phyloP scores from a whole-genome alignment of 2,888 invertebrate genomes.

The Agonopterix arenella region DNA sequence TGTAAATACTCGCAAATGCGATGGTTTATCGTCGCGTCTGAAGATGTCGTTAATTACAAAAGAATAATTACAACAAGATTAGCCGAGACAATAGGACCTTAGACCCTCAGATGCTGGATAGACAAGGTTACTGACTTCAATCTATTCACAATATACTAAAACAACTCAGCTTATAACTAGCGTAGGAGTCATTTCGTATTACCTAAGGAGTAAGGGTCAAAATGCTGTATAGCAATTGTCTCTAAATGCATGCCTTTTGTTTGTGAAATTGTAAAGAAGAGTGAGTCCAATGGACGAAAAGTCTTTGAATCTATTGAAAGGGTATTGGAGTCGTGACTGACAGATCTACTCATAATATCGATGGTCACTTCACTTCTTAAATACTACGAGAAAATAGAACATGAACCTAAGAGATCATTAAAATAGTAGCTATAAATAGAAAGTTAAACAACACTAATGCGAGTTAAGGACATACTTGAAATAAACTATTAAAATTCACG shows the following conservation, averaged over 20 bases:
- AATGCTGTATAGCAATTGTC: slow-evolving; percentile 14
- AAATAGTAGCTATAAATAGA: not conserved
- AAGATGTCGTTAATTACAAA: not conserved
- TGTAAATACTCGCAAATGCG: too few relatives aligned
- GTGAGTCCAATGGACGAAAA: slow-evolving; percentile 22
- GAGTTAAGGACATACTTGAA: too few relatives aligned
- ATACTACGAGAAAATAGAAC: too few relatives aligned
- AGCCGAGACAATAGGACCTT: not conserved
- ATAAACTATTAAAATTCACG: too few relatives aligned
- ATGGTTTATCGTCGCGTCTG: not conserved
- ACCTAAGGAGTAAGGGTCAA: slow-evolving; percentile 19
- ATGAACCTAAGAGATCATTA: too few relatives aligned
- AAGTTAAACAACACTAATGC: not conserved
- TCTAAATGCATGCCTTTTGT: slow-evolving; percentile 10
- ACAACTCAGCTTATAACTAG: too few relatives aligned
- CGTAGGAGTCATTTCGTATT: not conserved
- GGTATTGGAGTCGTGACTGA: slow-evolving; percentile 32
- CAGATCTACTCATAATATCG: slow-evolving; percentile 19
- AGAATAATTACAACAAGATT: not conserved
- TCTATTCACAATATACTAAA: not conserved
- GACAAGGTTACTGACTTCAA: slow-evolving; percentile 24
- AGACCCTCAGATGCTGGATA: slow-evolving; percentile 4
- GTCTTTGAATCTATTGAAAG: slow-evolving; percentile 29
- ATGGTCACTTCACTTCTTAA: slow-evolving; percentile 13
- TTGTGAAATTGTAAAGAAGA: slow-evolving; percentile 13